A percentile compares a stretch with the other conserved stretches of the same genome.
These are phyloP conservation scores for Pollimyrus isidori DNA, from an alignment of 2,113 vertebrate species.

Conservation along the genomic window DNA sequence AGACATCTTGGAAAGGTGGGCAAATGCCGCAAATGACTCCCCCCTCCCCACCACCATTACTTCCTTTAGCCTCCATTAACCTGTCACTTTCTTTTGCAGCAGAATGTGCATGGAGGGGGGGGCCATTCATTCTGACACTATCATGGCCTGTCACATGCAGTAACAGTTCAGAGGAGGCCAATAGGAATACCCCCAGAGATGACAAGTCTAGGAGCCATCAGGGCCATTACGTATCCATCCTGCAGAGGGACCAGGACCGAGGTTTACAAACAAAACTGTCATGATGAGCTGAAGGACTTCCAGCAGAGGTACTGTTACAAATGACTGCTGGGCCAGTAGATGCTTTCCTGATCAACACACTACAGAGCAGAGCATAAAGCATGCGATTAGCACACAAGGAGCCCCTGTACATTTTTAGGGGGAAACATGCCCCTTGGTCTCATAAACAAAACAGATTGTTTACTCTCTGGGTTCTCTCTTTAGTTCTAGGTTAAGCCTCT, in stretches of 20 bases:
- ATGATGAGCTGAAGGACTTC: constrained; percentile 46
- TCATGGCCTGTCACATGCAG: constrained; percentile 52
- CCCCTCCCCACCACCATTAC: constrained; percentile 47
- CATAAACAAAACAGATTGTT: not conserved
- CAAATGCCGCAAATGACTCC: constrained; percentile 36
- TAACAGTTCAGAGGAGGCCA: constrained; percentile 52
- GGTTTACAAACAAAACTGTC: constrained; percentile 29
- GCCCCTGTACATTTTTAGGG: not conserved
- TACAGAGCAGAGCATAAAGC: not conserved
- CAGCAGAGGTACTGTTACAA: not conserved
- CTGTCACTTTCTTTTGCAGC: constrained; percentile 61
- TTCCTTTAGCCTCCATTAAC: constrained; percentile 62
- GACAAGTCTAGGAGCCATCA: constrained; percentile 55
- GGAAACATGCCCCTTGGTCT: not conserved
- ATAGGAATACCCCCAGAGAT: constrained; percentile 50
- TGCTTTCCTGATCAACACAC: not conserved
- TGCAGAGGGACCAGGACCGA: constrained; percentile 29
- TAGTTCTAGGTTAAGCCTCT: not conserved
- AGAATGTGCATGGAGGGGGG: constrained; percentile 47
- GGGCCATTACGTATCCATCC: constrained; percentile 49
- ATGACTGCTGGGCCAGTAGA: not conserved
- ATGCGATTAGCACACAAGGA: not conserved
- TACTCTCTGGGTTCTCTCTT: not conserved
- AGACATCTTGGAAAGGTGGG: constrained; percentile 51
- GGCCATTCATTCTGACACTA: constrained; percentile 63